These are phyloP conservation scores for Vicugna pacos DNA, from an alignment of 2,113 vertebrate genomes.

Conservation along the genomic window DNA sequence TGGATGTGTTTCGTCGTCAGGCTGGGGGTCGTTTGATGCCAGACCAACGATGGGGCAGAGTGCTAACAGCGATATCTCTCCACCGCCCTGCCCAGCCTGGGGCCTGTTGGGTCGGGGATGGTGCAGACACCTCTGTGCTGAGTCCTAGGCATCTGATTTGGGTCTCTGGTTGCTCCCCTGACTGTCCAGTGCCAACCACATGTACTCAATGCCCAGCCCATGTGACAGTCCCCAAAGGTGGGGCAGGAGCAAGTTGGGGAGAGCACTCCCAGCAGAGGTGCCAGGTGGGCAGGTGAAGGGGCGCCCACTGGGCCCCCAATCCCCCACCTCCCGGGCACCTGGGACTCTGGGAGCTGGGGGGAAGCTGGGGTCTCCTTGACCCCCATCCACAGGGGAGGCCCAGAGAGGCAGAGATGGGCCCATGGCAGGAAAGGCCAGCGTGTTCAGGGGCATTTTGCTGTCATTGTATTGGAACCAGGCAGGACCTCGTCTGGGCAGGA, in stretches of 20 bases:
- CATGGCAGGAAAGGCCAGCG: background rate
- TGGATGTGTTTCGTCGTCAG: background rate
- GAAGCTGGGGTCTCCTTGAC: too few relatives aligned
- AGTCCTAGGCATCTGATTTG: background rate
- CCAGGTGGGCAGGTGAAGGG: background rate
- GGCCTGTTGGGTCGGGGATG: too few relatives aligned
- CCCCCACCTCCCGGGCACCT: too few relatives aligned
- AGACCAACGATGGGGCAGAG: accelerated
- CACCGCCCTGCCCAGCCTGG: background rate
- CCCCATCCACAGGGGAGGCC: too few relatives aligned
- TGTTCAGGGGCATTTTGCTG: background rate
- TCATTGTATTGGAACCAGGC: background rate
- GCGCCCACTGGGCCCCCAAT: background rate
- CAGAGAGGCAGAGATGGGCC: background rate
- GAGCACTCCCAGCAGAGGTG: background rate
- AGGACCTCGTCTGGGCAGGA: background rate
- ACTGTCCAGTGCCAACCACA: accelerated
- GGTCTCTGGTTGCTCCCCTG: background rate
- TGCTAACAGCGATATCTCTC: accelerated
- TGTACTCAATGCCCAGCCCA: background rate
- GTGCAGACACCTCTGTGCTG: background rate
- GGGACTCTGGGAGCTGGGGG: too few relatives aligned
- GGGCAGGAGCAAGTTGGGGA: background rate
- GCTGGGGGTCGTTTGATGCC: background rate
- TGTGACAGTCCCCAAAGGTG: background rate